Evolutionary conservation across 2,797 vertebrate genomes (phyloP).

Genomic region (Hapalemur alaotrensis): DNA sequence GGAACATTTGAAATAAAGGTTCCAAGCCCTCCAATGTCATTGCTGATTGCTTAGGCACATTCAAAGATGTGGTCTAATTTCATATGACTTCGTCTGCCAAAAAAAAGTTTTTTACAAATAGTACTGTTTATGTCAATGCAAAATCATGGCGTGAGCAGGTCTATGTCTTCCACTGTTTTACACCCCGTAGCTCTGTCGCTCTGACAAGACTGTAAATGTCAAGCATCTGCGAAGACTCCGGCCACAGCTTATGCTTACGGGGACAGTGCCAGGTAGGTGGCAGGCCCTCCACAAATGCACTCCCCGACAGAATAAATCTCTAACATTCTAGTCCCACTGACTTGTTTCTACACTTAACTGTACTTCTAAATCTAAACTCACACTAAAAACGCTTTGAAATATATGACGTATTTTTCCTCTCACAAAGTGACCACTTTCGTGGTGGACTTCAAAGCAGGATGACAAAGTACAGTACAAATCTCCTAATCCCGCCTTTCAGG

Average conservation of each 20-base stretch:
- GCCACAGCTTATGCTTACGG: neutral
- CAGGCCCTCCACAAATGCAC: neutral
- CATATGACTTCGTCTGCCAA: neutral
- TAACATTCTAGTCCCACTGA: neutral
- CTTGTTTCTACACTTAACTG: neutral
- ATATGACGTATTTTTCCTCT: conserved; percentile 22
- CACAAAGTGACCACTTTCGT: conserved; percentile 38
- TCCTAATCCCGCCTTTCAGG: conserved; percentile 32
- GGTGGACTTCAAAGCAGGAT: conserved; percentile 50
- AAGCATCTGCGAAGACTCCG: too few relatives aligned
- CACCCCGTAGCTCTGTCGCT: neutral
- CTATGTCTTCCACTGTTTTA: neutral
- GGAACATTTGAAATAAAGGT: neutral
- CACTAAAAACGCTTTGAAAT: neutral
- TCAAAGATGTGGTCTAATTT: neutral
- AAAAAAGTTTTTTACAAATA: neutral
- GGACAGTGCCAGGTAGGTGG: neutral
- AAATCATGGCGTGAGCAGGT: neutral
- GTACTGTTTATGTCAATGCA: neutral
- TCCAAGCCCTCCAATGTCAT: neutral
- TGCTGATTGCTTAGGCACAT: neutral
- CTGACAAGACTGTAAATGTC: neutral
- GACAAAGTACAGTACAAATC: conserved; percentile 38
- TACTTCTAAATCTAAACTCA: neutral
- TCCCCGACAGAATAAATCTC: neutral